A percentile compares a stretch with the other conserved stretches of the same genome.
These are phyloP conservation scores for Vannuccia rotundouncinata DNA, from an alignment of 2,888 invertebrate genomes.

Conservation along the genomic window DNA sequence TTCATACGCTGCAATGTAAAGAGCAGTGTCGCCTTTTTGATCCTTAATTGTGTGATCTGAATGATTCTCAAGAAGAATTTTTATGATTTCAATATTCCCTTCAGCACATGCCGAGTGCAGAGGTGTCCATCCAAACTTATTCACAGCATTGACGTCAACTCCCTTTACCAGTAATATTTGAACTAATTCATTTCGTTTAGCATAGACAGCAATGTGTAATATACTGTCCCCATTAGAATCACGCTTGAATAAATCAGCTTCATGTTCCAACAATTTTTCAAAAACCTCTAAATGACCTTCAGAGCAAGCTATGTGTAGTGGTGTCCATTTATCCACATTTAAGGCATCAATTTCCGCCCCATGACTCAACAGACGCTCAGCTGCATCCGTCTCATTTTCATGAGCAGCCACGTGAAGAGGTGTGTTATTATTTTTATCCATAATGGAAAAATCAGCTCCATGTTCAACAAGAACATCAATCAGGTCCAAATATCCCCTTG, in stretches of 20 bases:
- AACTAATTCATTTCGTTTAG: background rate
- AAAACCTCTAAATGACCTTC: background rate
- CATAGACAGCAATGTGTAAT: background rate
- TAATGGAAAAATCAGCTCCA: background rate
- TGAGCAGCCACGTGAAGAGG: background rate
- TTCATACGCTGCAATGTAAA: background rate
- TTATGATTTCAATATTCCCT: background rate
- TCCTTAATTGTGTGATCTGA: background rate
- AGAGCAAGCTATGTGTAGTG: background rate
- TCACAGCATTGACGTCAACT: background rate
- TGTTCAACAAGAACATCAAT: background rate
- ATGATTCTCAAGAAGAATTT: background rate
- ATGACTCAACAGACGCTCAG: background rate
- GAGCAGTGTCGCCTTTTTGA: background rate
- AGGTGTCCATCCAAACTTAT: background rate
- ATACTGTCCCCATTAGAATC: background rate
- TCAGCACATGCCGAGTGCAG: background rate
- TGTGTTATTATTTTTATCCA: conserved; percentile 1
- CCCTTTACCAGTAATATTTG: background rate
- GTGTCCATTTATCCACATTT: background rate
- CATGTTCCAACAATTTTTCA: background rate
- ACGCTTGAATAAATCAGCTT: background rate
- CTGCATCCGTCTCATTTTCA: background rate
- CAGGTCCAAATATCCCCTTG: background rate
- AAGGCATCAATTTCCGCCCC: background rate